phyloP scores from a whole-genome alignment of 2,888 invertebrate species.

The Leptinotarsa tumamoca region DNA sequence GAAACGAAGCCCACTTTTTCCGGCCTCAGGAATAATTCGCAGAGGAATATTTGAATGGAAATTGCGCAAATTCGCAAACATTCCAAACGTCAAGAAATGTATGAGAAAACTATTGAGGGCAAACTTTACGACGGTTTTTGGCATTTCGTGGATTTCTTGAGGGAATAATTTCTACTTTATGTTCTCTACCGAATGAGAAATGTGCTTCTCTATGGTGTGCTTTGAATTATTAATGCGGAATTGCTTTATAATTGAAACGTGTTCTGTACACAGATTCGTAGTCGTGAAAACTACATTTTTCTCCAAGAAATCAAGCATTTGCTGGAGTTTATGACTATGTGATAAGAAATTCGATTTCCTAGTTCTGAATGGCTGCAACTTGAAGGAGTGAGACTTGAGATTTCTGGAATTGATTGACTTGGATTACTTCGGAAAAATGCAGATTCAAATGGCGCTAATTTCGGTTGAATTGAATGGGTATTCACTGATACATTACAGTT shows the following conservation, averaged over 20 bases:
- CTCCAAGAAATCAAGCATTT: no score
- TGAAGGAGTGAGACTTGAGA: no score
- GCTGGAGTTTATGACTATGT: no score
- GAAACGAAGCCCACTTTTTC: no score
- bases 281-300: not conserved
- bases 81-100: constrained; percentile 25
- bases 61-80: constrained; percentile 8
- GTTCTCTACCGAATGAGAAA: constrained; percentile 24
- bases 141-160: constrained; percentile 25
- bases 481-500: no score
- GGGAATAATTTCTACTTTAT: constrained; percentile 34
- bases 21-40: not conserved
- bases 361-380: no score
- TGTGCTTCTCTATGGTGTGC: constrained; percentile 18
- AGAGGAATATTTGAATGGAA: constrained; percentile 2
- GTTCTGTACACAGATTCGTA: not conserved
- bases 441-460: no score
- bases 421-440: no score
- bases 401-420: no score
- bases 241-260: constrained; percentile 18
- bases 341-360: no score
- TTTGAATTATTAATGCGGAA: constrained; percentile 12
- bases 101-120: constrained; percentile 35
- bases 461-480: no score
- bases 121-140: constrained; percentile 37